Percentiles rank a stretch among this genome's conserved stretches.
Conservation (phyloP, 2,888 invertebrate genomes). For the Colostygia pectinataria region DNA sequence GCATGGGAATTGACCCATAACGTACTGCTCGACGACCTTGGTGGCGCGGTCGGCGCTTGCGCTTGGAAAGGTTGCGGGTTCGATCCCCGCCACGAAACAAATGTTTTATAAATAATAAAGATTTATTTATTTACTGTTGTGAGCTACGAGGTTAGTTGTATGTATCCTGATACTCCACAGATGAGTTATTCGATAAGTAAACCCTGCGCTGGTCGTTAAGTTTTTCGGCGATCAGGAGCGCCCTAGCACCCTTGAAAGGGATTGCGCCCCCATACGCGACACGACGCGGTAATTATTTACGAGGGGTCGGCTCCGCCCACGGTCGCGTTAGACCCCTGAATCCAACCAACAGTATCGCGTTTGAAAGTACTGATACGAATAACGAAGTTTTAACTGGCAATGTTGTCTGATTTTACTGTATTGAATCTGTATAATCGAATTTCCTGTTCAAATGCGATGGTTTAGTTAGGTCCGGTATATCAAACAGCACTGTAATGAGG, state of each 20-base stretch:
- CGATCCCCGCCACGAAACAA: too few species aligned
- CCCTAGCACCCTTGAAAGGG: constrained; percentile 35
- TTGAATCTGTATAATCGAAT: constrained; percentile 8
- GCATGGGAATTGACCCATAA: too few species aligned
- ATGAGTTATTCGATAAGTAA: constrained; percentile 20
- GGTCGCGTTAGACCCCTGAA: constrained; percentile 39
- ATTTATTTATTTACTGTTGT: too few species aligned
- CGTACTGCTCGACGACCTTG: too few species aligned
- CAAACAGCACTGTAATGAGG: not conserved
- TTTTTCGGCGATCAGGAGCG: constrained; percentile 20
- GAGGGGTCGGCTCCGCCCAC: constrained; percentile 65
- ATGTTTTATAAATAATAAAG: too few species aligned
- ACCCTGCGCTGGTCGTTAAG: constrained; percentile 18
- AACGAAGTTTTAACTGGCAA: constrained; percentile 16
- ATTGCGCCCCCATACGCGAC: constrained; percentile 55
- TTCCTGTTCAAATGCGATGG: not conserved
- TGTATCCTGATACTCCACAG: constrained; percentile 5
- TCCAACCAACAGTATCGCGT: constrained; percentile 30
- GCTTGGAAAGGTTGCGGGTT: too few species aligned
- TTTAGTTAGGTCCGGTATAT: not conserved
- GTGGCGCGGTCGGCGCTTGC: too few species aligned
- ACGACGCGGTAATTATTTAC: constrained; percentile 71
- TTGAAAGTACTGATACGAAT: constrained; percentile 19
- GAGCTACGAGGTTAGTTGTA: not conserved
- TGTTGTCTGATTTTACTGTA: constrained; percentile 22